A percentile compares a stretch with the other conserved stretches of the same genome.
Conservation (phyloP, 2,797 vertebrate genomes). For the Anguilla marmorata region DNA sequence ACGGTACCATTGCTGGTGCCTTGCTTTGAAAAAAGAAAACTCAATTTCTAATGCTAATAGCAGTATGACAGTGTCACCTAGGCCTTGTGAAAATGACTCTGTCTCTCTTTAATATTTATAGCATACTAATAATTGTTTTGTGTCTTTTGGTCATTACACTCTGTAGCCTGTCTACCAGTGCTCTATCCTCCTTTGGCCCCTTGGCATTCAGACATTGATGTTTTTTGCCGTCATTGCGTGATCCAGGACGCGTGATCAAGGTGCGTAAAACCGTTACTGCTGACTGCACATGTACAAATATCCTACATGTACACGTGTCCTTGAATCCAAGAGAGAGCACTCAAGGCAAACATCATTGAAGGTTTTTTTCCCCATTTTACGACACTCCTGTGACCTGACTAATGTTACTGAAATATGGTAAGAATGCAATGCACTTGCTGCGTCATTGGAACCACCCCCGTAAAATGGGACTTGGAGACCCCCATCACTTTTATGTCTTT, state of each 20-base stretch:
- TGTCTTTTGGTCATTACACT: neutral
- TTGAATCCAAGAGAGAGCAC: conserved; percentile 7
- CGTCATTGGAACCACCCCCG: neutral
- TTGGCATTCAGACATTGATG: neutral
- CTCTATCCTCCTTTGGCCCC: neutral
- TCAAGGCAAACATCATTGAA: neutral
- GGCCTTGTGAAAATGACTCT: neutral
- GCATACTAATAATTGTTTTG: neutral
- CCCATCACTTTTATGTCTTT: neutral
- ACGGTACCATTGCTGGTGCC: neutral
- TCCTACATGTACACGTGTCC: neutral
- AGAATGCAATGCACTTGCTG: neutral
- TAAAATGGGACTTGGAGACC: neutral
- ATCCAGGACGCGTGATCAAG: neutral
- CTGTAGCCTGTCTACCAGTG: neutral
- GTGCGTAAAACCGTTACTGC: neutral
- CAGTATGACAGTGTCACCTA: neutral
- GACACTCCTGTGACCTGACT: neutral
- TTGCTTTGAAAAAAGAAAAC: neutral
- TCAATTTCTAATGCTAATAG: neutral
- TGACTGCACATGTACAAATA: neutral
- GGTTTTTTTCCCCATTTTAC: neutral
- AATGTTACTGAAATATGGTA: neutral
- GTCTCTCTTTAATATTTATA: neutral
- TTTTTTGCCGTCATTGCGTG: neutral